These are phyloP conservation scores for Orthonychiurus folsomi DNA, from an alignment of 2,888 invertebrate species.

Conservation along the genomic window DNA sequence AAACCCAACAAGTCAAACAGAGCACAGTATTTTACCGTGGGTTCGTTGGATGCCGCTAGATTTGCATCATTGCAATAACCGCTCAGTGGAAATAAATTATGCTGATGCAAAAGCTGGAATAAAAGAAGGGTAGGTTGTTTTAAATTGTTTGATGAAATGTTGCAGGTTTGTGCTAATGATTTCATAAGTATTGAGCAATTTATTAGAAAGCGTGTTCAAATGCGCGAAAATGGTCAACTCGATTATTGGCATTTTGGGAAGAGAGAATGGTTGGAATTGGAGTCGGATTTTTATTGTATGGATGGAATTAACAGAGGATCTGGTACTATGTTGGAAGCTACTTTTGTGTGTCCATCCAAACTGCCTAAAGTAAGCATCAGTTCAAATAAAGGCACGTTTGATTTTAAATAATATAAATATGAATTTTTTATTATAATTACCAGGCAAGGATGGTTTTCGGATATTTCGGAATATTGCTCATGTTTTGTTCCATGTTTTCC, in stretches of 20 bases:
- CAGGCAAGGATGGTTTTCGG: background rate
- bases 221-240: background rate
- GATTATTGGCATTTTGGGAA: background rate
- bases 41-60: too few species aligned
- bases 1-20: background rate
- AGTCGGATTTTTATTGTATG: background rate
- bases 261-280: background rate
- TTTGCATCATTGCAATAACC: too few species aligned
- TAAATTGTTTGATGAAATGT: too few species aligned
- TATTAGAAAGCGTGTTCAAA: too few species aligned
- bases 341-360: background rate
- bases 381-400: background rate
- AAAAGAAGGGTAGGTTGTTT: background rate
- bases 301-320: background rate
- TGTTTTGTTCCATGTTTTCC: constrained; percentile 5
- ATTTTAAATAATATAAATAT: background rate
- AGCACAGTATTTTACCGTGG: too few species aligned
- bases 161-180: too few species aligned
- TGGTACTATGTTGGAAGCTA: background rate
- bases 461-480: background rate
- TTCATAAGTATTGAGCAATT: background rate
- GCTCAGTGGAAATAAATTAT: background rate
- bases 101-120: too few species aligned
- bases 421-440: background rate
- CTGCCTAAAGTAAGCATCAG: background rate